phyloP scores from a whole-genome alignment of 2,113 vertebrate genomes.

The Chlamydotis undulata region DNA sequence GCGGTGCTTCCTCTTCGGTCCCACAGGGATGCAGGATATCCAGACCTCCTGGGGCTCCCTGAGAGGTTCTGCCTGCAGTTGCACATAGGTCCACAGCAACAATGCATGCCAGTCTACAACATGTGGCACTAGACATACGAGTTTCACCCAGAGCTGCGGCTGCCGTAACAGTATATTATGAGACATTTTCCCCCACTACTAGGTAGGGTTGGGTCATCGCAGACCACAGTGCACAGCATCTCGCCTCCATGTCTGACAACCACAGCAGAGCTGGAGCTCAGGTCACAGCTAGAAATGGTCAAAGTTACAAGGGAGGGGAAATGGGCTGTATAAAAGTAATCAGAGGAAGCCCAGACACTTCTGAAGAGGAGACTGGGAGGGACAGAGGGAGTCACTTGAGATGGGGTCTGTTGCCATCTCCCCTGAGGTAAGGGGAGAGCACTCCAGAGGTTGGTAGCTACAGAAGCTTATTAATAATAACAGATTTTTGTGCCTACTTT shows the following conservation, averaged over 20 bases:
- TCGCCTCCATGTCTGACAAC: background rate
- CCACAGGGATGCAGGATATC: background rate
- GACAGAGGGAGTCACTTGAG: background rate
- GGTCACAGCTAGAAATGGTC: background rate
- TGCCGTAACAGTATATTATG: background rate
- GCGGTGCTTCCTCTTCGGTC: background rate
- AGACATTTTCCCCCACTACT: background rate
- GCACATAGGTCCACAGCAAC: background rate
- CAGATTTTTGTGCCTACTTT: background rate
- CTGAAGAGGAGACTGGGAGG: background rate
- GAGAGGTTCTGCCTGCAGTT: background rate
- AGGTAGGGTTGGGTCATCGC: background rate
- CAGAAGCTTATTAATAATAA: background rate
- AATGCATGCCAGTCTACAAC: background rate
- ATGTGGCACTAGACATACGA: fast-evolving
- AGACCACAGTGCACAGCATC: fast-evolving
- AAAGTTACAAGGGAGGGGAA: background rate
- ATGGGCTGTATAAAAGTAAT: background rate
- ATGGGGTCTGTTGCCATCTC: background rate
- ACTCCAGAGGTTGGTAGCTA: background rate
- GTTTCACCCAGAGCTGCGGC: background rate
- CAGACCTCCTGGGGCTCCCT: background rate
- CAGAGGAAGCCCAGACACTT: background rate
- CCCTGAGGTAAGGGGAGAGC: background rate
- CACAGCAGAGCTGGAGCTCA: background rate